A percentile compares a stretch with the other conserved stretches of the same genome.
Evolutionary conservation across 2,113 vertebrate genomes (phyloP).

Genomic region (Arizona elegans): DNA sequence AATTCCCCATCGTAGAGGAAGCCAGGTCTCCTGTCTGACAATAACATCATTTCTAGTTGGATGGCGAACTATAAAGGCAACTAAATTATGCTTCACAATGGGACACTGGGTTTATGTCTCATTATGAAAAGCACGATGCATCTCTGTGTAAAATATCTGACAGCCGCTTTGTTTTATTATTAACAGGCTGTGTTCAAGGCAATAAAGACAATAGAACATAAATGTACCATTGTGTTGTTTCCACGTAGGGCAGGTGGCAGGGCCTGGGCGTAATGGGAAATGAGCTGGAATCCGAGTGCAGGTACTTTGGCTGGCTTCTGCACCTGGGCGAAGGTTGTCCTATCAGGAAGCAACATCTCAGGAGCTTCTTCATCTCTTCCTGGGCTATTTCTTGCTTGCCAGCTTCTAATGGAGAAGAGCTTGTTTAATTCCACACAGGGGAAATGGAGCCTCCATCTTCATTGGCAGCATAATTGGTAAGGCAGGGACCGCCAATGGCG

Average conservation of each 20-base stretch:
- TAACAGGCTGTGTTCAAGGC: not conserved
- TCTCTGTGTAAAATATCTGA: not conserved
- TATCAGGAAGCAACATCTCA: not conserved
- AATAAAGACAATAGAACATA: not conserved
- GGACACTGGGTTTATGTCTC: slow-evolving; percentile 30
- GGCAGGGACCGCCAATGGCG: not conserved
- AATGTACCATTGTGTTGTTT: not conserved
- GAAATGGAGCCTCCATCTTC: not conserved
- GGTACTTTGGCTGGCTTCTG: not conserved
- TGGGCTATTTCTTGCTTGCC: fast-evolving
- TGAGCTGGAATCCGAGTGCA: not conserved
- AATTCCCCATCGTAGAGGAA: not conserved
- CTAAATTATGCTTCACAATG: not conserved
- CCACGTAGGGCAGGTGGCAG: fast-evolving
- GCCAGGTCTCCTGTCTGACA: fast-evolving
- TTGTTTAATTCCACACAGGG: not conserved
- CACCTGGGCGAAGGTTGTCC: fast-evolving
- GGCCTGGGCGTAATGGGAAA: not conserved
- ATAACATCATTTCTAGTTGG: slow-evolving; percentile 28
- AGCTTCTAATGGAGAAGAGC: not conserved
- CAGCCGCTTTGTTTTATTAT: slow-evolving; percentile 28
- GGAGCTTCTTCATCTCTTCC: fast-evolving
- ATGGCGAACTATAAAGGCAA: not conserved
- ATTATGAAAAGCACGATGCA: not conserved
- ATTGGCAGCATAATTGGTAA: not conserved